A percentile compares a stretch with the other conserved stretches of the same genome.
Conservation (phyloP, 2,888 invertebrate species). For the Caenorhabditis angaria region DNA sequence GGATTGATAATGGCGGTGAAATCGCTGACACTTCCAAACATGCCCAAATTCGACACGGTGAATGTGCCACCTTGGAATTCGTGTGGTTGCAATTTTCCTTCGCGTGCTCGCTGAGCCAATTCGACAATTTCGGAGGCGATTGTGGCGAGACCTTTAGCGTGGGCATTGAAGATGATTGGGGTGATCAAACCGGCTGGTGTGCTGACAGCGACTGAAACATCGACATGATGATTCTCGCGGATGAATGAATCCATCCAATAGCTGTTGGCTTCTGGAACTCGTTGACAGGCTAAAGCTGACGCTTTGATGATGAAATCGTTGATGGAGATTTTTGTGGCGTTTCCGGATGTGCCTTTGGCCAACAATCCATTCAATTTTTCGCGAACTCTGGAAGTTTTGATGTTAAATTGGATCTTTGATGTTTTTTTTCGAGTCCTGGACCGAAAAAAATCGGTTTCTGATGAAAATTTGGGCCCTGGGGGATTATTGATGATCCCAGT, state of each 20-base stretch:
- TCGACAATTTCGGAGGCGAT: conserved; percentile 64
- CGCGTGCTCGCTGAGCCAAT: conserved; percentile 68
- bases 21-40: conserved; percentile 77
- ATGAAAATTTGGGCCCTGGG: too few relatives aligned
- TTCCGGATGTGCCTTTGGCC: conserved; percentile 54
- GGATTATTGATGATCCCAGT: too few relatives aligned
- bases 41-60: conserved; percentile 79
- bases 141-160: conserved; percentile 71
- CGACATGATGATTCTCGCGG: conserved; percentile 77
- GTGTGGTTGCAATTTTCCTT: conserved; percentile 79
- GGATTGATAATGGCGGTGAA: conserved; percentile 81
- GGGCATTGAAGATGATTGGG: conserved; percentile 84
- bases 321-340: conserved; percentile 76
- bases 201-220: conserved; percentile 95
- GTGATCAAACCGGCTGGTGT: conserved; percentile 94
- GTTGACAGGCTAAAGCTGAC: conserved; percentile 76
- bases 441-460: too few relatives aligned
- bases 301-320: conserved; percentile 81
- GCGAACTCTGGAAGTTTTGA: conserved; percentile 74
- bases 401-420: too few relatives aligned
- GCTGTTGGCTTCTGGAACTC: conserved; percentile 82
- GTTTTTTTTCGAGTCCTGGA: too few relatives aligned
- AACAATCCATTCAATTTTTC: conserved; percentile 74
- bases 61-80: conserved; percentile 77
- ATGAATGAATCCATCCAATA: conserved; percentile 90